phyloP scores from a whole-genome alignment of 1,140 invertebrate species.

The Varroa destructor region DNA sequence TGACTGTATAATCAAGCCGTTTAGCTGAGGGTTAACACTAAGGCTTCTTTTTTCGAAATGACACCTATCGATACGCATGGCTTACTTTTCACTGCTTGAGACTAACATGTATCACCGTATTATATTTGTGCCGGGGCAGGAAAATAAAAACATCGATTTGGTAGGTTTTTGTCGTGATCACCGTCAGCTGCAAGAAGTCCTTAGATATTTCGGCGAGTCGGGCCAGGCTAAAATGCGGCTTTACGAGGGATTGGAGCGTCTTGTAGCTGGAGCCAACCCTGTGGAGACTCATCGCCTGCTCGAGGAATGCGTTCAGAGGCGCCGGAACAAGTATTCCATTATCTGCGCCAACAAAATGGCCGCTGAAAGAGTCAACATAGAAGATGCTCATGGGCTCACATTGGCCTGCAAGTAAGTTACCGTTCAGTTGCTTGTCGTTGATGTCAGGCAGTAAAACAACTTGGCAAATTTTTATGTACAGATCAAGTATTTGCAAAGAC shows the following conservation, averaged over 20 bases:
- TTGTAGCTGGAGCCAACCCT: slow-evolving; percentile 15
- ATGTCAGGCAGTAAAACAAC: background rate
- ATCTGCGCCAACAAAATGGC: slow-evolving; percentile 16
- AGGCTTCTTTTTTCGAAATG: too few relatives aligned
- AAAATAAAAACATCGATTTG: slow-evolving; percentile 6
- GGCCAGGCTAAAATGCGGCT: slow-evolving; percentile 2
- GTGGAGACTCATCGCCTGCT: slow-evolving; percentile 24
- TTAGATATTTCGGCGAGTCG: slow-evolving; percentile 12
- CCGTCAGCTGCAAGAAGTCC: background rate
- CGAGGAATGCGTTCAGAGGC: background rate
- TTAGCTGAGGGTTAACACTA: too few relatives aligned
- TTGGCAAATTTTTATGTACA: too few relatives aligned
- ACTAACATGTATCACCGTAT: too few relatives aligned
- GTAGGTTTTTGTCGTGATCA: slow-evolving; percentile 2
- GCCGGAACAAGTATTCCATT: slow-evolving; percentile 13
- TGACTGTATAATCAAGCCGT: too few relatives aligned
- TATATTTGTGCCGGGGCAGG: background rate
- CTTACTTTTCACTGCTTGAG: too few relatives aligned
- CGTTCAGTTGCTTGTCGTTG: background rate
- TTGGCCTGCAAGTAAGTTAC: slow-evolving; percentile 24
- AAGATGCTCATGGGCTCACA: slow-evolving; percentile 13
- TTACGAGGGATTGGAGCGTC: slow-evolving; percentile 1
- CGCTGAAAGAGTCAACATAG: slow-evolving; percentile 15
- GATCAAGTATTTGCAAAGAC: too few relatives aligned
- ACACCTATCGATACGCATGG: too few relatives aligned